Evolutionary conservation across 2,113 vertebrate genomes (phyloP), one percentile per base, ranked within the genome.

Genomic region (Astatotilapia flaviijosephi): DNA sequence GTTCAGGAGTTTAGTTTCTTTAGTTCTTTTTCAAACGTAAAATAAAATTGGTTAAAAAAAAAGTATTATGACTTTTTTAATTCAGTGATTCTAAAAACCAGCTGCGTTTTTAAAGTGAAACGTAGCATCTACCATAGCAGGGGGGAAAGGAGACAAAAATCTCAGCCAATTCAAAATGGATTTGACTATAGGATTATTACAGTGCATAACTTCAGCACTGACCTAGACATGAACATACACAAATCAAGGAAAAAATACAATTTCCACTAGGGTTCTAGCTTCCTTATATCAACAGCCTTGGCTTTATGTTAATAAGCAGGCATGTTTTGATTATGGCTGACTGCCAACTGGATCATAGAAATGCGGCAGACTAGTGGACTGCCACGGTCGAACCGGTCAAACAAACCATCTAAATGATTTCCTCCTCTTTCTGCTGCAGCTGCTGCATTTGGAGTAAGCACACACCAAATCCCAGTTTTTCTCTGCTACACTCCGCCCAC

Each of bases 361-460:
- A 90, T 40, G 88, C 84, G 9, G 84, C 60, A 82, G 86, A 90
- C 83, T 54, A 77, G 62, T 73, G 10, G 11, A 40, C 65, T 83
- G 84, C 53, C 40, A 28, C 5, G 83, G 82, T 88, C 77, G 65
- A 88, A 82, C 77, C 21, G 12, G 83, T 86, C 87, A 88, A 93
- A 94, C 56, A 91, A 90, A 84, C 60, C 40, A 87, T 88, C 83
- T 45, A 80, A 90, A 93, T 88, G 77, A 93, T 89, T 91, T 88
- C 91, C 91, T 93, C 80, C 54, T 87, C 81, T 51, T 92, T 80
- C 79, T 81, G 83, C 86, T 84, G 88, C 91, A 93, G 90, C 92
- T 91, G 92, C 91, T 55, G 79, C 68, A 80, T 70, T 90, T 79
- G 83, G 75, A 85, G 37, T 81, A 85, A 88, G 79, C n/a, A 28